These are phyloP conservation scores for Spatulosminthurus flaviceps DNA, from an alignment of 2,888 invertebrate species.

Conservation along the genomic window DNA sequence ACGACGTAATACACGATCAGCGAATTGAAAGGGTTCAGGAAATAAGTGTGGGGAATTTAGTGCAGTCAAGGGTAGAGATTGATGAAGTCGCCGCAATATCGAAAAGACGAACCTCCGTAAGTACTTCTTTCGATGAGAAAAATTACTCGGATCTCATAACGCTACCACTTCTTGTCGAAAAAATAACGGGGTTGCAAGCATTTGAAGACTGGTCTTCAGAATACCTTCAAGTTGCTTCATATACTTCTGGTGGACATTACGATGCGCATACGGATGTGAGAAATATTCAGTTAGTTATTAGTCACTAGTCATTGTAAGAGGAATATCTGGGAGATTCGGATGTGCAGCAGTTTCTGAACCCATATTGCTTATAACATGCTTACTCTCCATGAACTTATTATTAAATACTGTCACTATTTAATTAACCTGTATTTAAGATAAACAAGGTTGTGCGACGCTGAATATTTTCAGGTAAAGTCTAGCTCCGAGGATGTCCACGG, in stretches of 20 bases:
- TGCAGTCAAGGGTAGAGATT: not conserved
- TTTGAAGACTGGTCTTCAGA: not conserved
- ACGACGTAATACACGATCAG: slow-evolving; percentile 41
- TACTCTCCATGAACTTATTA: too few relatives aligned
- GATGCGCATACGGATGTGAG: not conserved
- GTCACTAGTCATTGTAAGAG: too few relatives aligned
- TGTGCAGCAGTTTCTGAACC: too few relatives aligned
- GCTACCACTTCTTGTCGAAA: not conserved
- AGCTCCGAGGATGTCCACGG: too few relatives aligned
- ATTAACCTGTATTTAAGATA: too few relatives aligned
- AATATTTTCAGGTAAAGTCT: too few relatives aligned
- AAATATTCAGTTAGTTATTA: too few relatives aligned
- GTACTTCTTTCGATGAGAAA: not conserved
- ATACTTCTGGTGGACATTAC: not conserved
- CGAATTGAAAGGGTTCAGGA: not conserved
- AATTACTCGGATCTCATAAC: not conserved
- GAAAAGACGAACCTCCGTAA: not conserved
- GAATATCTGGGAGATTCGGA: too few relatives aligned
- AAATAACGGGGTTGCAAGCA: not conserved
- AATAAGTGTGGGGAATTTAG: not conserved
- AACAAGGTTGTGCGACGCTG: too few relatives aligned
- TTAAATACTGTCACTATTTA: too few relatives aligned
- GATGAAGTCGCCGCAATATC: not conserved
- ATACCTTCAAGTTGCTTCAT: not conserved
- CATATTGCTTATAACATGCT: too few relatives aligned